Base-by-base conservation (phyloP, 2,113 vertebrate species). In the Ascaphus truei region DNA sequence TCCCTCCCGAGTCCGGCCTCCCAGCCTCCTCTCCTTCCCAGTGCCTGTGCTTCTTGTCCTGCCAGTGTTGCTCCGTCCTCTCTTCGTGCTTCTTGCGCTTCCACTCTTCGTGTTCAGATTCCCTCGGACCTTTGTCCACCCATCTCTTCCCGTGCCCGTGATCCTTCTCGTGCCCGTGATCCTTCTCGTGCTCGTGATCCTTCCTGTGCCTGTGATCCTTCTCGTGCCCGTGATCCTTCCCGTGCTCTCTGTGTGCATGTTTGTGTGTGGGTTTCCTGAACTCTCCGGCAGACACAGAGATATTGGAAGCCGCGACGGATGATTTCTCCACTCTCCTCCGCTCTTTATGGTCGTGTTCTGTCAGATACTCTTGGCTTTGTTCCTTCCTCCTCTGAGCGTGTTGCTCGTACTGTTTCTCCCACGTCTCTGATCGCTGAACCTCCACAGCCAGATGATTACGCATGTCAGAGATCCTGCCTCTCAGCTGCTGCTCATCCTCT, bases 381-480 rank as follows among this genome's bases (percentile, higher is more conserved):
- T 75, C 63, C 43, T 36, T 63, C 34, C 73, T 15, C 27, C 37
- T 58, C 50, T 67, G 64, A 12, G 55, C 72, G 15, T 1, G 72
- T 6, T 69, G 56, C 16, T 48, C 66, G 9, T 60, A 31, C 20
- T 7, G 63, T 51, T 52, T 62, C 36, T 36, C 58, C 78, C 75
- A 50, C 9, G 27, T 43, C 55, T 78, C 48, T 10, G 74, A 53
- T 34, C 53, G 56, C 25, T 76, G 76, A 27, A 86, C 41, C 27
- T 79, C 74, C 69, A 9, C 59, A 20, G 72, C 79, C 76, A 91
- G 37, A 2, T 36, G 78, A 56, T 73, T 77, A 20, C 82, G 82
- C 77, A 90, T 41, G 15, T 68, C 29, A 0, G 60, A 72, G 18
- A 90, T 65, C 4, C 79, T 72, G 4, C 61, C 73, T 3, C 2